These are phyloP conservation scores for Alethe castanea DNA, from an alignment of 2,113 vertebrate species.

Conservation along the genomic window DNA sequence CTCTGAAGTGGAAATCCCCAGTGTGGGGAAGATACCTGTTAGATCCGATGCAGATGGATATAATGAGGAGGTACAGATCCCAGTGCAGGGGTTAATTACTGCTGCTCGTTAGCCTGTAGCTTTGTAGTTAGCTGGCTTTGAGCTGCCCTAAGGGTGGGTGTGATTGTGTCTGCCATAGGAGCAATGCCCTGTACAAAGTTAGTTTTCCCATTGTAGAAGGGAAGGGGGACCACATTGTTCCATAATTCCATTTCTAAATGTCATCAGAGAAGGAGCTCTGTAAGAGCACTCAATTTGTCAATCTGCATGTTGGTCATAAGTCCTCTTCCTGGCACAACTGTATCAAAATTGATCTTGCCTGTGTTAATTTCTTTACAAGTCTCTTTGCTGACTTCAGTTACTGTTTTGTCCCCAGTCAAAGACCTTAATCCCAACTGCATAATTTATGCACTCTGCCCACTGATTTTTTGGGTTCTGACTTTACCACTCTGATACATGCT, in stretches of 20 bases:
- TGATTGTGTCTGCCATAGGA: not conserved
- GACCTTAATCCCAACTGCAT: not conserved
- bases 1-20: constrained; percentile 95
- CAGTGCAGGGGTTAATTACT: not conserved
- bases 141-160: not conserved
- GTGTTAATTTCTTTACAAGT: not conserved
- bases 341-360: not conserved
- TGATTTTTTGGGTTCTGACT: not conserved
- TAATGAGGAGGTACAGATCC: constrained; percentile 90
- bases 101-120: not conserved
- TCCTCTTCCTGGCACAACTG: not conserved
- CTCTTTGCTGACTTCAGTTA: not conserved
- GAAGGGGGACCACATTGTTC: not conserved
- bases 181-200: rapidly evolving
- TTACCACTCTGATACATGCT: rapidly evolving
- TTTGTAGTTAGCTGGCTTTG: not conserved
- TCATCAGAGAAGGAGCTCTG: not conserved
- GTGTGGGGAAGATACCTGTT: constrained; percentile 93
- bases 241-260: not conserved
- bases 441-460: not conserved
- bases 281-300: rapidly evolving
- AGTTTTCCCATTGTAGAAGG: not conserved
- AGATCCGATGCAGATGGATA: constrained; percentile 91
- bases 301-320: not conserved
- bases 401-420: not conserved